A percentile compares a stretch with the other conserved stretches of the same genome.
Conservation (phyloP, 2,888 invertebrate genomes). For the Apeira syringaria region DNA sequence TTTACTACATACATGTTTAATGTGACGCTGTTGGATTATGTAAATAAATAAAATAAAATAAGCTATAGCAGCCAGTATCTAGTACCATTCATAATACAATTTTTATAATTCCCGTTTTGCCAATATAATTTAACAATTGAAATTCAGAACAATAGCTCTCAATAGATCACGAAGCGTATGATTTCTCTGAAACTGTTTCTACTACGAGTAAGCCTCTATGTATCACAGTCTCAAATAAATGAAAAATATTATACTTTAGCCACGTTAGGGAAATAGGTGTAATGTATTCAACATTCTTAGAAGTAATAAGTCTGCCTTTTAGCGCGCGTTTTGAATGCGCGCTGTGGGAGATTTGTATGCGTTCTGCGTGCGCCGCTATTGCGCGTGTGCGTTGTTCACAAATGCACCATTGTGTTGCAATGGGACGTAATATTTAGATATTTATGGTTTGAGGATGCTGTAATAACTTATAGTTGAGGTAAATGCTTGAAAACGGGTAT, state of each 20-base stretch:
- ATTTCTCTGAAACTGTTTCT: no score
- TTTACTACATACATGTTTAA: no score
- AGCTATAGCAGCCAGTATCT: no score
- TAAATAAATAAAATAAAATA: no score
- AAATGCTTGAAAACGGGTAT: no score
- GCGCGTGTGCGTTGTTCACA: conserved; percentile 6
- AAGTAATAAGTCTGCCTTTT: conserved; percentile 10
- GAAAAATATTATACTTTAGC: conserved; percentile 6
- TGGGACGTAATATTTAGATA: conserved; percentile 14
- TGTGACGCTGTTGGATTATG: no score
- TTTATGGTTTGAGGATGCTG: conserved; percentile 11
- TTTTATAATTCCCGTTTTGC: no score
- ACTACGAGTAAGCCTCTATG: no score
- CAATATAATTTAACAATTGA: no score
- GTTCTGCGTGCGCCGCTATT: conserved; percentile 18
- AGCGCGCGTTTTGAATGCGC: conserved; percentile 5
- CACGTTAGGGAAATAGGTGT: conserved; percentile 8
- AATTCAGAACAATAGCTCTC: no score
- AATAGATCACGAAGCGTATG: no score
- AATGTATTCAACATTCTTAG: conserved; percentile 17
- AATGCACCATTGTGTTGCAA: conserved; percentile 9
- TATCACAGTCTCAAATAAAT: background rate
- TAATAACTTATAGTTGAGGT: background rate
- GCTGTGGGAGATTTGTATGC: conserved; percentile 10
- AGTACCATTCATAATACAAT: no score